Evolutionary conservation across 2,113 vertebrate genomes (phyloP), one percentile per base, ranked within the genome.

Genomic region (Neopipo cinnamomea): DNA sequence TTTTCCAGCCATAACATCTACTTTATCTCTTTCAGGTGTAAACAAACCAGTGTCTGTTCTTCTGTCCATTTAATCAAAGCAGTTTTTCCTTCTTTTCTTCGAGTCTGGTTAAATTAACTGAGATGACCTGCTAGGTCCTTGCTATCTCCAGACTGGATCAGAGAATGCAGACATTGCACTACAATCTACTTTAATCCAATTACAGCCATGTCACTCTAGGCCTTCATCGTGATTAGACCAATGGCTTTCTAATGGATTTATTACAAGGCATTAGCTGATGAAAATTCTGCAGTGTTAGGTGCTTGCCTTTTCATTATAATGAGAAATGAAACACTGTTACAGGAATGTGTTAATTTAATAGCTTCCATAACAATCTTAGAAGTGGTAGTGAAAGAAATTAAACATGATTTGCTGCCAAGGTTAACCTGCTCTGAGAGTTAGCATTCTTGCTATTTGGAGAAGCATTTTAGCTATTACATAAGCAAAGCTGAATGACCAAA

Each of bases 241-340:
- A 96, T 95, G 91, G 71, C 66, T 98, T 95, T 97, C 91, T 97
- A 98, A 97, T 97, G 82, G 96, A 94, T 98, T 98, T 97, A 96
- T 85, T 95, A 92, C 81, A 96, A 96, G 80, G 89, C 94, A 97
- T 97, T 97, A 97, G 88, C 91, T 97, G 92, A 98, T 91, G 94
- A 97, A 97, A 96, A 93, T 93, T 96, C 96, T 94, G 77, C 71
- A 81, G 73, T 92, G 91, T 74, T 95, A 88, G 85, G 84, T 88
- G 62, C 72, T 94, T 96, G 73, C 31, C 65, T 93, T 96, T 83
- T 89, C 0, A 5, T 90, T 95, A 75, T 81, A 93, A 94, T 74
- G 70, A 41, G 73, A 92, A 97, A 95, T 44, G 88, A 93, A 96
- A 92, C 70, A 85, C 52, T 88, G 18, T 93, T 94, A 83, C n/a